A percentile compares a stretch with the other conserved stretches of the same genome.
phyloP scores from a whole-genome alignment of 1,140 invertebrate species.

The Bombus confusus region DNA sequence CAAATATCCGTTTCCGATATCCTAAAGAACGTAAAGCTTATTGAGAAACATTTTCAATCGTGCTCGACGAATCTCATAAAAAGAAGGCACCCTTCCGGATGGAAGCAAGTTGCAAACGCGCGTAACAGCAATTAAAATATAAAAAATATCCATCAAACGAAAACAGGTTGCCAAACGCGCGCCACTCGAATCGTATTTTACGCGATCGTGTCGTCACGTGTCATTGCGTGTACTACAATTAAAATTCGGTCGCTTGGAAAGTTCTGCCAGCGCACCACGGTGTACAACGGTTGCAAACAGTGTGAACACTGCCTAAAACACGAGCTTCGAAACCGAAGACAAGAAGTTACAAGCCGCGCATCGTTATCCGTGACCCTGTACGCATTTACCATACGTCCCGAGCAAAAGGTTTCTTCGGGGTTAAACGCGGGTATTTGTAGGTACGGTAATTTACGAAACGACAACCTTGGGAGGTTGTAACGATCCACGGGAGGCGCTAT shows the following conservation, averaged over 20 bases:
- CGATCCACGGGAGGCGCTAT: slow-evolving; percentile 42
- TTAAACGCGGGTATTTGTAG: slow-evolving; percentile 62
- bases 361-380: slow-evolving; percentile 59
- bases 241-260: neutral
- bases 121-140: neutral
- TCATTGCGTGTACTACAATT: neutral
- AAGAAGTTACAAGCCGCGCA: slow-evolving; percentile 38
- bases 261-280: neutral
- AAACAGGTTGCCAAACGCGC: neutral
- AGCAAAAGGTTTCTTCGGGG: slow-evolving; percentile 32
- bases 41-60: neutral
- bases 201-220: too few relatives aligned
- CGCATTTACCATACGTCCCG: slow-evolving; percentile 23
- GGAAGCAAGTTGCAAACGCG: neutral
- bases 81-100: neutral
- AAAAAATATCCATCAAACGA: neutral
- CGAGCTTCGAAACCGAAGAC: slow-evolving; percentile 15
- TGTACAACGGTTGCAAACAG: neutral
- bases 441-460: slow-evolving; percentile 67
- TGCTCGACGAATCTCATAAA: too few relatives aligned
- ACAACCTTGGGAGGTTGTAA: slow-evolving; percentile 59
- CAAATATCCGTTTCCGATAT: neutral
- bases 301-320: neutral
- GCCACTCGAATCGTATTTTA: neutral
- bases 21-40: neutral